These are phyloP conservation scores for Nannobrachium achirus DNA, from an alignment of 2,113 vertebrate genomes.

Conservation along the genomic window DNA sequence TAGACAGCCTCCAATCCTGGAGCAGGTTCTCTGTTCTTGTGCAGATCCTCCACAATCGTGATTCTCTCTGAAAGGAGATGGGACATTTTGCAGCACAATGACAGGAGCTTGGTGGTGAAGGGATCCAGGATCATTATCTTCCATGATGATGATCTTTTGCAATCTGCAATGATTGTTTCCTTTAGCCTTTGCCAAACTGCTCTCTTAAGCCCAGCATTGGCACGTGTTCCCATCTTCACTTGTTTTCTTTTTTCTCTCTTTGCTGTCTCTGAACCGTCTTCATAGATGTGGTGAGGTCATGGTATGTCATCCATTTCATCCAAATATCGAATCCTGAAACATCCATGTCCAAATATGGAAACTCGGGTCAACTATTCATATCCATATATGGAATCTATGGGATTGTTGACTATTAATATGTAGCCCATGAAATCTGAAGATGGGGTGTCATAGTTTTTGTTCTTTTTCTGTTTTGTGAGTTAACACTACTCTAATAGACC, in stretches of 20 bases:
- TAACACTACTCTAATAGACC: too few species aligned
- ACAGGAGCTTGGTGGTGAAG: slow-evolving; percentile 93
- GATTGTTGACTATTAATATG: too few species aligned
- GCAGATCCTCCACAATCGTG: slow-evolving; percentile 92
- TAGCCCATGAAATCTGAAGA: too few species aligned
- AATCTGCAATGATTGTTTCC: slow-evolving; percentile 78
- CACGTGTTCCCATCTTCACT: slow-evolving; percentile 75
- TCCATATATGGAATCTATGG: too few species aligned
- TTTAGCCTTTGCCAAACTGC: slow-evolving; percentile 81
- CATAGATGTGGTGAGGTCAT: too few species aligned
- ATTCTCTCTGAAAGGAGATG: slow-evolving; percentile 91
- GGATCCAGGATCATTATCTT: slow-evolving; percentile 93
- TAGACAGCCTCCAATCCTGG: slow-evolving; percentile 95
- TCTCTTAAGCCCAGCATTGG: slow-evolving; percentile 75
- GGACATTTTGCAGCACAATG: slow-evolving; percentile 95
- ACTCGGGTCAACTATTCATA: too few species aligned
- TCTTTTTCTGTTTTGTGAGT: too few species aligned
- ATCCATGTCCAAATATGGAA: too few species aligned
- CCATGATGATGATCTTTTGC: slow-evolving; percentile 79
- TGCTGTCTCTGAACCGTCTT: too few species aligned
- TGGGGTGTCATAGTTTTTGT: too few species aligned
- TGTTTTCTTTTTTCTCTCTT: background rate
- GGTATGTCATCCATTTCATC: too few species aligned
- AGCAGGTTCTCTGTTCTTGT: slow-evolving; percentile 91
- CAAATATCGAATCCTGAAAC: too few species aligned